A percentile compares a stretch with the other conserved stretches of the same genome.
Evolutionary conservation across 2,113 vertebrate genomes (phyloP).

Genomic region (Cheirogaleus medius): DNA sequence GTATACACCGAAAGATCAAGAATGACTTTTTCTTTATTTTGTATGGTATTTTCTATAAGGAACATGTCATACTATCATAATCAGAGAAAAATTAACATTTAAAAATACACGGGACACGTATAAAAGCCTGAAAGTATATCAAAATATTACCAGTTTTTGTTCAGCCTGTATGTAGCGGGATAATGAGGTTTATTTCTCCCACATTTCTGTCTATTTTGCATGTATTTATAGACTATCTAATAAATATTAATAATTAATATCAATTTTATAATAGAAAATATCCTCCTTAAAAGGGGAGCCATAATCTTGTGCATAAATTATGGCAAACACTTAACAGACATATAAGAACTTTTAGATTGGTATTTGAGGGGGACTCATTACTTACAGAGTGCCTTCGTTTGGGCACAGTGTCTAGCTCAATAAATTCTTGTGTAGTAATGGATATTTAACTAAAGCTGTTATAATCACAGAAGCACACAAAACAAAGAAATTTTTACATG

Average conservation of each 20-base stretch:
- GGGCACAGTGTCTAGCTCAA: background rate
- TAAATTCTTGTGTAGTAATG: background rate
- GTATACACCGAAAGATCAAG: background rate
- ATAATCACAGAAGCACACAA: background rate
- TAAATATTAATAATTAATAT: background rate
- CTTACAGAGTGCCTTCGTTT: background rate
- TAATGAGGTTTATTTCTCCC: background rate
- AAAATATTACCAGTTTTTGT: background rate
- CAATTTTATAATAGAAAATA: conserved; percentile 11
- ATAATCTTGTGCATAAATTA: background rate
- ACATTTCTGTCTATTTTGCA: background rate
- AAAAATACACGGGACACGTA: background rate
- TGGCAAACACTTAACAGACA: background rate
- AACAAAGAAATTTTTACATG: background rate
- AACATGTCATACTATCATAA: background rate
- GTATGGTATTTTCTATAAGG: background rate
- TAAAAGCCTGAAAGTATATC: background rate
- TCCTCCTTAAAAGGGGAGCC: background rate
- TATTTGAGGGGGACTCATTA: background rate
- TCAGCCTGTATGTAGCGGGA: background rate
- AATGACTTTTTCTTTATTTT: background rate
- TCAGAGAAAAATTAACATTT: background rate
- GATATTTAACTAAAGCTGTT: background rate
- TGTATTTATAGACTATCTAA: background rate
- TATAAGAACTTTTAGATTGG: background rate